Base-by-base conservation (phyloP, 2,113 vertebrate genomes). In the Pelmatolapia mariae region DNA sequence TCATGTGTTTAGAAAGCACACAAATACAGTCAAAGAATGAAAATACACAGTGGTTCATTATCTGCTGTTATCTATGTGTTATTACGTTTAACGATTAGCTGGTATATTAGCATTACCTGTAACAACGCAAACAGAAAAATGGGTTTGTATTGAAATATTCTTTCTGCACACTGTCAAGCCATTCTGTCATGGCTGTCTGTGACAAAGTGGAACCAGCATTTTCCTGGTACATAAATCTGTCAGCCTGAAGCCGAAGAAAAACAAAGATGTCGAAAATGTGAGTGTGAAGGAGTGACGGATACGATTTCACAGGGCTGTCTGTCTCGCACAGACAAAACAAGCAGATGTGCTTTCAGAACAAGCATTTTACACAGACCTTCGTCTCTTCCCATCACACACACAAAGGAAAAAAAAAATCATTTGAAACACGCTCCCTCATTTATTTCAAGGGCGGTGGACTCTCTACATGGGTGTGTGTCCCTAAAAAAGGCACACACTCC, bases 201-300 rank as follows among this genome's bases (percentile, higher is more conserved):
- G 45, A 84, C 82, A 83, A 86, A 88, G 83, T 84, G 85, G 12
- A 80, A 86, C 66, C 19, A 76, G 57, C 81, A 81, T 90, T 92
- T 89, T 85, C 26, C 83, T 85, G 81, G 53, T 53, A 61, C 86
- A 89, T 80, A 91, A 91, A 93, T 91, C 86, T 90, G 86, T 90
- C 88, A 80, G 84, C 52, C 57, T 73, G 81, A 82, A 89, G 87
- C 68, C 83, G 36, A 43, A 81, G 57, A 87, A 88, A 89, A 94
- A 94, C 91, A 93, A 93, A 93, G 91, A 91, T 91, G 93, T 89
- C 38, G 7, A 80, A 81, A 87, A 88, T 92, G 50, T 47, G 88
- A 91, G 81, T 57, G 88, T 66, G 86, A 92, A 91, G 81, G 53
- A 84, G 63, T 81, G 86, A 89, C 57, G 40, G 88, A 84, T 84